phyloP scores from a whole-genome alignment of 2,797 vertebrate species.

The Gambelia wislizenii region DNA sequence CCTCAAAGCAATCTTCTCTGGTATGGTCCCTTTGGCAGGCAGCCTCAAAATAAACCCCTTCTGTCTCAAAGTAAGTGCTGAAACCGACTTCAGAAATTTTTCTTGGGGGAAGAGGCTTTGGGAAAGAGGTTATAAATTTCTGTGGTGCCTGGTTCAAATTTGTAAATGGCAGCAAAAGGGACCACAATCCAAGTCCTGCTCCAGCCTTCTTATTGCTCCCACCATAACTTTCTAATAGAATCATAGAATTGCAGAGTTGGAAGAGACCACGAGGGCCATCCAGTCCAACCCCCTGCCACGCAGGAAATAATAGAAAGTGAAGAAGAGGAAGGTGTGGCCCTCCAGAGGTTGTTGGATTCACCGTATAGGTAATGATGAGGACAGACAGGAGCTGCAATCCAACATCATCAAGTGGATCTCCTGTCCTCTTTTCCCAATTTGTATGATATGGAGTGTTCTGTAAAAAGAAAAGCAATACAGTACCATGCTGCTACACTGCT shows the following conservation, averaged over 20 bases:
- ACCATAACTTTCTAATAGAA: background rate
- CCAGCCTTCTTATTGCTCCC: background rate
- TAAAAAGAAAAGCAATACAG: background rate
- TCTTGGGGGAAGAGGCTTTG: background rate
- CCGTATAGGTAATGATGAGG: background rate
- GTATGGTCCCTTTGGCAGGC: background rate
- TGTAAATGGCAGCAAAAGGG: background rate
- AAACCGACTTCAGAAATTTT: background rate
- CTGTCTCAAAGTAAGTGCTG: background rate
- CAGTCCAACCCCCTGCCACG: too few species aligned
- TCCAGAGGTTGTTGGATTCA: background rate
- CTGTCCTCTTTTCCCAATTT: background rate
- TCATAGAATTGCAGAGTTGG: too few species aligned
- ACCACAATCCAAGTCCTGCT: background rate
- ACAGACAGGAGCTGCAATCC: background rate
- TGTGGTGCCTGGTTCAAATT: background rate
- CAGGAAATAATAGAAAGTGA: too few species aligned
- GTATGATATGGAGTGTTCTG: background rate
- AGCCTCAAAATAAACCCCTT: background rate
- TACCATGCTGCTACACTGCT: background rate
- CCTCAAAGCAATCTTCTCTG: background rate
- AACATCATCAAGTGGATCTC: background rate
- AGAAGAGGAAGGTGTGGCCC: background rate
- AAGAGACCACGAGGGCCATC: too few species aligned
- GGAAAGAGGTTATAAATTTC: background rate